Evolutionary conservation across 2,113 vertebrate genomes (phyloP).

Genomic region (Pterophyllum scalare): DNA sequence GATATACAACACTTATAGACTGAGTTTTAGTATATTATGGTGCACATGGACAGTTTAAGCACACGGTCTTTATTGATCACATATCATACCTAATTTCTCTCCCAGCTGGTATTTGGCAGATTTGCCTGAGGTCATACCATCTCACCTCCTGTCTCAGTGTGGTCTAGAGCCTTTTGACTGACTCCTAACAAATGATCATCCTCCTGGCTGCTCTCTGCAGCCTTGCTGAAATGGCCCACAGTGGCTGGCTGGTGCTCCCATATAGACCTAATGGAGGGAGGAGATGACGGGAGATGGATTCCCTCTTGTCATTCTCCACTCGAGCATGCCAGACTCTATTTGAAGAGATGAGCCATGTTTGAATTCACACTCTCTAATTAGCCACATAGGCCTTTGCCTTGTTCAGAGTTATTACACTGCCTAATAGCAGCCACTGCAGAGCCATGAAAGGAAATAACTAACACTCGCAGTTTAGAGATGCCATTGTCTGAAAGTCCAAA

Average conservation of each 20-base stretch:
- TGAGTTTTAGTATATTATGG: background rate
- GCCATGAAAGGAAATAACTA: slow-evolving; percentile 47
- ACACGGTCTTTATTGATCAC: slow-evolving; percentile 46
- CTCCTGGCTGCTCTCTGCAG: slow-evolving; percentile 46
- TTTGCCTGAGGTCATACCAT: slow-evolving; percentile 51
- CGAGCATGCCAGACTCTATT: slow-evolving; percentile 70
- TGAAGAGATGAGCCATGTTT: slow-evolving; percentile 72
- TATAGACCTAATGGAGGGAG: slow-evolving; percentile 47
- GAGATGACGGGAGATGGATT: slow-evolving; percentile 68
- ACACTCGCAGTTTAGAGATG: slow-evolving; percentile 41
- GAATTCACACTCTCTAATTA: slow-evolving; percentile 74
- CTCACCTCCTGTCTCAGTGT: slow-evolving; percentile 43
- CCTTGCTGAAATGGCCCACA: slow-evolving; percentile 52
- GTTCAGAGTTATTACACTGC: slow-evolving; percentile 51
- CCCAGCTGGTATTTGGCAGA: slow-evolving; percentile 42
- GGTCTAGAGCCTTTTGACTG: slow-evolving; percentile 56
- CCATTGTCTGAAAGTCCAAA: slow-evolving; percentile 35
- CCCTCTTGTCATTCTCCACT: slow-evolving; percentile 68
- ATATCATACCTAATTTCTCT: slow-evolving; percentile 53
- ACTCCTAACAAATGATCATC: slow-evolving; percentile 66
- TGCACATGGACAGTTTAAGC: background rate
- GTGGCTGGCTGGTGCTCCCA: slow-evolving; percentile 51
- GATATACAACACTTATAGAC: background rate
- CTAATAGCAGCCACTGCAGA: slow-evolving; percentile 48
- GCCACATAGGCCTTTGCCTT: slow-evolving; percentile 59